Evolutionary conservation across 92 coral and sea anemone species (phyloP).

Genomic region (Virgularia gustaviana): DNA sequence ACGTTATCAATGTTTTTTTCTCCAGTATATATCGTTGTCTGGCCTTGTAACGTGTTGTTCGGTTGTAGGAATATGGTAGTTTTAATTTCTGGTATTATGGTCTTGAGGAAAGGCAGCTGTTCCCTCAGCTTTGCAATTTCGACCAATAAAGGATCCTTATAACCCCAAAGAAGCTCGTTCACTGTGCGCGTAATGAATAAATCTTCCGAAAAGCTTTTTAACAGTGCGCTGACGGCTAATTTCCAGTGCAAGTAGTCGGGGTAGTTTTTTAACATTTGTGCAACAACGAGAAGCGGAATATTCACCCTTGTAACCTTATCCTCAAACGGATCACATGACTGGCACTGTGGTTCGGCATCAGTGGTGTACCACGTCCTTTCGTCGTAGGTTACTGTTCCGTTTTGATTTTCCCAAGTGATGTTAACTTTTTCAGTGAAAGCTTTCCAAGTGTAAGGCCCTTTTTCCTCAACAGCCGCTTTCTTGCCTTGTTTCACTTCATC

Average conservation of each 20-base stretch:
- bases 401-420: slow-evolving; percentile 53
- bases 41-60: slow-evolving; percentile 68
- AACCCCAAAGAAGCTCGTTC: slow-evolving; percentile 77
- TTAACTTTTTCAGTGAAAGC: slow-evolving; percentile 55
- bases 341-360: slow-evolving; percentile 54
- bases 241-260: slow-evolving; percentile 40
- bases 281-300: slow-evolving; percentile 61
- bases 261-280: slow-evolving; percentile 60
- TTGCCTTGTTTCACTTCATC: slow-evolving; percentile 58
- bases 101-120: slow-evolving; percentile 40
- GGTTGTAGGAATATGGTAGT: slow-evolving; percentile 62
- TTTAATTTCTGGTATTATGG: slow-evolving; percentile 44
- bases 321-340: slow-evolving; percentile 52
- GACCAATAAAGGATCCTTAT: slow-evolving; percentile 63
- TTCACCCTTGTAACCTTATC: slow-evolving; percentile 60
- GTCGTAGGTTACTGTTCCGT: slow-evolving; percentile 59
- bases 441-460: slow-evolving; percentile 72
- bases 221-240: slow-evolving; percentile 40
- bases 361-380: slow-evolving; percentile 58
- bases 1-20: slow-evolving; percentile 44
- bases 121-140: slow-evolving; percentile 40
- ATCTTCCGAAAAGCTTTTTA: slow-evolving; percentile 46
- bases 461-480: slow-evolving; percentile 57
- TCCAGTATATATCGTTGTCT: slow-evolving; percentile 62
- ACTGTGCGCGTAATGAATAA: slow-evolving; percentile 63